Evolutionary conservation across 2,797 vertebrate genomes (phyloP), one percentile per base, ranked within the genome.

Genomic region (Rhinichthys osculus): DNA sequence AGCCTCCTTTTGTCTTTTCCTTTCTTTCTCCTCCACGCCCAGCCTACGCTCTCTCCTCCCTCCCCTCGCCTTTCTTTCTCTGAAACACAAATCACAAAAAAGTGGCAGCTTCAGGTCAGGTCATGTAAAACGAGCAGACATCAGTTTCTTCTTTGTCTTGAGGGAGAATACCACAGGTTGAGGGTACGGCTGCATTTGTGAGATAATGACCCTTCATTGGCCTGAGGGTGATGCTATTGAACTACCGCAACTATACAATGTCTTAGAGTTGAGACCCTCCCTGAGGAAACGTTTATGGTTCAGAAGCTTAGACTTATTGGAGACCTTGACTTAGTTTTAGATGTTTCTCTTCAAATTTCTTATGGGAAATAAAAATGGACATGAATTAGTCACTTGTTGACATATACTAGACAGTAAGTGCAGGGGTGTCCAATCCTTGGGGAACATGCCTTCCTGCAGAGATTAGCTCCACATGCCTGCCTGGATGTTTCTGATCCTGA

Each of bases 81-180:
- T 91, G 86, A 85, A 80, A 89, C 87, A 92, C 91, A 94, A 93
- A 94, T 93, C 86, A 93, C 90, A 94, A 91, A 87, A 88, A 94
- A 92, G 92, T 92, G 92, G 90, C 88, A 93, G 89, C 88, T 91
- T 91, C 88, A 90, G 94, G 91, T 95, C 94, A 93, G 93, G 94
- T 93, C 93, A 92, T 16, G 70, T 93, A 94, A 94, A 94, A 95
- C 85, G 92, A 94, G 91, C 87, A 91, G 91, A 91, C 90, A 92
- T 87, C 78, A 85, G 88, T 92, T 93, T 93, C 86, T 87, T 91
- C 88, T 94, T 93, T 94, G 92, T 94, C 92, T 94, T 91, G 92
- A 85, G 7, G 19, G 64, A 88, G 86, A 91, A 88, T 85, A 82
- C 78, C 89, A 90, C 90, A 91, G 85, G 84, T 86, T 85, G 72